Base-by-base conservation (phyloP, 2,113 vertebrate species). In the Protobothrops mucrosquamatus region DNA sequence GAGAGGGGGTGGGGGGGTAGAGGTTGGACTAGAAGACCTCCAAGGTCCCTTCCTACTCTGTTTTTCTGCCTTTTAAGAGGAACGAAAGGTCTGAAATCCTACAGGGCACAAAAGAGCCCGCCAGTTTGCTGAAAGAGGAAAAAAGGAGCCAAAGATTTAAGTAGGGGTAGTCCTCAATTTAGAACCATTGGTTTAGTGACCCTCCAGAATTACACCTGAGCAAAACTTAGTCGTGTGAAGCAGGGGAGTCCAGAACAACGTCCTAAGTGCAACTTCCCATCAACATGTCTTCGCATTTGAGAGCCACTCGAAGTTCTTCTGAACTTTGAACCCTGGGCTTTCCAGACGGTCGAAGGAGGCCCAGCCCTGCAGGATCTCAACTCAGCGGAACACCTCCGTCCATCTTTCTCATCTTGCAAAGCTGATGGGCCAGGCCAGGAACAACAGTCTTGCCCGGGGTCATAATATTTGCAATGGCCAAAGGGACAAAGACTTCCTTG, bases 401-500 rank as follows among this genome's bases (percentile, higher is more conserved):
- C 94, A 92, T 85, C 89, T 93, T 95, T 96, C 48, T 93, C n/a
- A 92, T 57, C 87, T 94, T 20, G 0, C 57, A 81, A 1, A 54
- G 86, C 59, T 91, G 12, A 34, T 69, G 64, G 11, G 14, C 15
- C 3, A 89, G 95, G 95, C 94, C 92, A 92, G 87, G 5, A 85
- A 92, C 52, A 96, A 95, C 95, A 91, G 92, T 23, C 24, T 46
- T 64, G 43, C 23, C 69, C 12, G 1, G 26, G 89, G 0, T 43
- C 57, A 93, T 26, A 89, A 51, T 94, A 3, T 95, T 96, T 95
- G 89, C 92, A 92, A 88, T 95, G 94, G 93, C 94, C 1, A 6
- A 0, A 1, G 43, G 92, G 88, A 95, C 92, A 95, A 95, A 92
- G 96, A 91, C 86, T 89, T 54, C 11, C 52, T 96, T 95, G 95